phyloP scores from a whole-genome alignment of 2,797 vertebrate genomes.

The Paguma larvata region DNA sequence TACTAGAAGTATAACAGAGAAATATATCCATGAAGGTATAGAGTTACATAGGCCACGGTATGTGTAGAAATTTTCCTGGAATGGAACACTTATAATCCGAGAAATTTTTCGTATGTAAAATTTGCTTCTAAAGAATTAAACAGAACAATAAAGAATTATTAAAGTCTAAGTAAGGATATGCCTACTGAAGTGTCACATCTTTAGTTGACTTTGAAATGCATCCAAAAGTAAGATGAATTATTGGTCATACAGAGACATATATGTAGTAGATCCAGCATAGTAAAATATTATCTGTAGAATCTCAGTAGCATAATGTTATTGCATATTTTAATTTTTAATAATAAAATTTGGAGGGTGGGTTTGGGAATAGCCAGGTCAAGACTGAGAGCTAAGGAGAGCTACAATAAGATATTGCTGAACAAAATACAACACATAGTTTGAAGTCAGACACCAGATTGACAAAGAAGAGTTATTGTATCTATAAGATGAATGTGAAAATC shows the following conservation, averaged over 20 bases:
- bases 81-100: not conserved
- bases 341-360: not conserved
- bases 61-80: slow-evolving; percentile 12
- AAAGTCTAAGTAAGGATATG: not conserved
- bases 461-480: not conserved
- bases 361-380: not conserved
- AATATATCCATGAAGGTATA: not conserved
- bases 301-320: not conserved
- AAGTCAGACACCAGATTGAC: not conserved
- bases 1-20: not conserved
- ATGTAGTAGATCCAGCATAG: not conserved
- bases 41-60: not conserved
- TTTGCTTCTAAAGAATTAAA: not conserved
- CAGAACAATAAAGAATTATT: not conserved
- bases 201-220: not conserved
- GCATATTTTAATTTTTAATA: not conserved
- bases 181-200: not conserved
- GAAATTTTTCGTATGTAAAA: not conserved
- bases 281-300: not conserved
- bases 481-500: not conserved
- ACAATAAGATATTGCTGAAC: not conserved
- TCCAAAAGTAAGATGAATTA: not conserved
- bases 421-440: not conserved
- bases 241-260: not conserved
- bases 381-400: not conserved